phyloP scores from a whole-genome alignment of 2,888 invertebrate species.

The Litoditis marina region DNA sequence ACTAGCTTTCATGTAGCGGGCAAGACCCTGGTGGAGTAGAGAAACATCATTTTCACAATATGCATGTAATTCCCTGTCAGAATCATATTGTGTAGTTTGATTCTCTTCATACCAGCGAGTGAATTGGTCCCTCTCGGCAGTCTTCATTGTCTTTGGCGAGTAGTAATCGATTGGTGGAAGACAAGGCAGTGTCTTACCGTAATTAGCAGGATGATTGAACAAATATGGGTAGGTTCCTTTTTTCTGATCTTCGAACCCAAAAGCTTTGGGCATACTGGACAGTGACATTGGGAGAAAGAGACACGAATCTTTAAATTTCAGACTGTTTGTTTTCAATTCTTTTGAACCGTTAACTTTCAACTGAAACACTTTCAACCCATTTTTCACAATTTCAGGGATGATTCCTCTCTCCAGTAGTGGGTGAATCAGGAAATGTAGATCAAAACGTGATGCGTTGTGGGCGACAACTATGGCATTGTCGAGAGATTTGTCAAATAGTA shows the following conservation, averaged over 20 bases:
- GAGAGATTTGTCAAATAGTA: neutral
- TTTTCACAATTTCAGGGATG: neutral
- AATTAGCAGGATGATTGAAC: conserved; percentile 1
- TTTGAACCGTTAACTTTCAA: neutral
- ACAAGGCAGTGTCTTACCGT: neutral
- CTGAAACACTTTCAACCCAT: neutral
- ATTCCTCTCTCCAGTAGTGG: neutral
- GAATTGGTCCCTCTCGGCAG: neutral
- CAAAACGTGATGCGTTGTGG: neutral
- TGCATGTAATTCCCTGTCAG: neutral
- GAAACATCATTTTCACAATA: neutral
- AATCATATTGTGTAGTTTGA: neutral
- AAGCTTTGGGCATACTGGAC: neutral
- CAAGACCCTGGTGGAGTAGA: neutral
- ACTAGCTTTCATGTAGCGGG: too few relatives aligned
- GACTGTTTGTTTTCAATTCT: neutral
- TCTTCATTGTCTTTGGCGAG: neutral
- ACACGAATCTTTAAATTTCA: neutral
- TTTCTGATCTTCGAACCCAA: neutral
- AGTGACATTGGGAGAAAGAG: neutral
- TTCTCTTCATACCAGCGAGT: conserved; percentile 5
- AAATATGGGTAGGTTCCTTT: conserved; percentile 5
- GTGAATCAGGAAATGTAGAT: neutral
- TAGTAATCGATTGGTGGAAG: conserved; percentile 6
- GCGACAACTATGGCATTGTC: neutral